These are phyloP conservation scores for Melospiza georgiana DNA, from an alignment of 2,113 vertebrate species.

Conservation along the genomic window DNA sequence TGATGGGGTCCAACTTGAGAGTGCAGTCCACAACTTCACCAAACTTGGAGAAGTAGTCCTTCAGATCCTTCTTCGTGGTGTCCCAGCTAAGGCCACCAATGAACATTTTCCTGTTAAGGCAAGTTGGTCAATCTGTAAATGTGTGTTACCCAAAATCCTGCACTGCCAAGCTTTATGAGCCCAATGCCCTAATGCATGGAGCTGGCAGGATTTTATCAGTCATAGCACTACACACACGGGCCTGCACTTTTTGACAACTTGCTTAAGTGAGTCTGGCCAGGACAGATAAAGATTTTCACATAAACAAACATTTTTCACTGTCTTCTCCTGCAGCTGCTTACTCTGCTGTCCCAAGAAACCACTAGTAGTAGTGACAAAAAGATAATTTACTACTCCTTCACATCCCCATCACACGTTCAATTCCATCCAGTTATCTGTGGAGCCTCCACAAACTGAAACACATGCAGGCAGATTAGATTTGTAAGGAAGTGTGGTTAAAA, in stretches of 20 bases:
- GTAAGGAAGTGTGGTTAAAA: not conserved
- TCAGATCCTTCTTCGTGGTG: slow-evolving; percentile 99
- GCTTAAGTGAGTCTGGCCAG: not conserved
- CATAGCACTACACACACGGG: not conserved
- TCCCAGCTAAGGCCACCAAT: slow-evolving; percentile 99
- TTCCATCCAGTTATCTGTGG: not conserved
- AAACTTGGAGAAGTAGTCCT: slow-evolving; percentile 98
- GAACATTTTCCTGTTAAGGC: slow-evolving; percentile 93
- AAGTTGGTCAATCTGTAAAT: slow-evolving; percentile 50
- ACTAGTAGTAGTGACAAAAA: not conserved
- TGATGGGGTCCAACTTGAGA: slow-evolving; percentile 96
- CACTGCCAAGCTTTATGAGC: not conserved
- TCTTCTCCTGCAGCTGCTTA: not conserved
- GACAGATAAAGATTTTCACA: not conserved
- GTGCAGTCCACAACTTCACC: slow-evolving; percentile 98
- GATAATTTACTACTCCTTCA: not conserved
- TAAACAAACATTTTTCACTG: not conserved
- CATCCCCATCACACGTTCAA: not conserved
- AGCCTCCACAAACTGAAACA: not conserved
- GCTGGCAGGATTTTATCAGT: not conserved
- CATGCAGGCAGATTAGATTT: not conserved
- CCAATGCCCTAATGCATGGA: not conserved
- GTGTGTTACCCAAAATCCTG: not conserved
- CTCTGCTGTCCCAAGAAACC: not conserved
- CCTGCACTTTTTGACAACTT: not conserved